These are phyloP conservation scores for Tetraneura akinire DNA, from an alignment of 1,140 invertebrate genomes.

Conservation along the genomic window DNA sequence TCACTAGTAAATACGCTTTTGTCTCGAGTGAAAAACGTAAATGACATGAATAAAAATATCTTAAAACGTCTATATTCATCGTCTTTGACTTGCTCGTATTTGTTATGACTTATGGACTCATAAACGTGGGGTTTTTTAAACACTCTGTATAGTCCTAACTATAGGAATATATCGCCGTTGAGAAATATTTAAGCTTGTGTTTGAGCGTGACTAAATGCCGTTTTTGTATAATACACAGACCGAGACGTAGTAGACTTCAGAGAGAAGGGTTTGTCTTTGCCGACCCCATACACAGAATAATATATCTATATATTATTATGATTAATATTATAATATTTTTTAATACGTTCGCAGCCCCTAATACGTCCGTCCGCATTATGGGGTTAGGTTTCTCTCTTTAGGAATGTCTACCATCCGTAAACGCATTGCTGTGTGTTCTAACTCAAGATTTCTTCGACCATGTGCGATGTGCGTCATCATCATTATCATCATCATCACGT, in stretches of 20 bases:
- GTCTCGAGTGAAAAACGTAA: no score
- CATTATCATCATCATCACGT: background rate
- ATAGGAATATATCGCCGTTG: background rate
- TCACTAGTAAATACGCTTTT: no score
- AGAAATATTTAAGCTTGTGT: background rate
- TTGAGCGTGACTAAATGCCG: conserved; percentile 39
- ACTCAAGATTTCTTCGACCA: background rate
- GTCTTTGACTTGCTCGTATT: background rate
- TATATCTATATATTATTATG: conserved; percentile 5
- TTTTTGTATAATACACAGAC: background rate
- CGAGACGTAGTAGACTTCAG: background rate
- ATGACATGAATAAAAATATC: background rate
- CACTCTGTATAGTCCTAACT: background rate
- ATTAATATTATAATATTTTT: background rate
- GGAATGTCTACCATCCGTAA: conserved; percentile 17
- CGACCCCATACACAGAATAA: no score
- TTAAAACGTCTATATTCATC: background rate
- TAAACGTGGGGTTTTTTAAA: background rate
- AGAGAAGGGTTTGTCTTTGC: conserved; percentile 3
- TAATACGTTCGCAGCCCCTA: conserved; percentile 29
- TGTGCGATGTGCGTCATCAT: background rate
- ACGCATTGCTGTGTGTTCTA: background rate
- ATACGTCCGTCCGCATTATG: background rate
- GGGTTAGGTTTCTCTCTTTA: background rate
- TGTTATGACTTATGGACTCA: no score